Evolutionary conservation across 2,888 invertebrate species (phyloP).

Genomic region (Neria commutata): DNA sequence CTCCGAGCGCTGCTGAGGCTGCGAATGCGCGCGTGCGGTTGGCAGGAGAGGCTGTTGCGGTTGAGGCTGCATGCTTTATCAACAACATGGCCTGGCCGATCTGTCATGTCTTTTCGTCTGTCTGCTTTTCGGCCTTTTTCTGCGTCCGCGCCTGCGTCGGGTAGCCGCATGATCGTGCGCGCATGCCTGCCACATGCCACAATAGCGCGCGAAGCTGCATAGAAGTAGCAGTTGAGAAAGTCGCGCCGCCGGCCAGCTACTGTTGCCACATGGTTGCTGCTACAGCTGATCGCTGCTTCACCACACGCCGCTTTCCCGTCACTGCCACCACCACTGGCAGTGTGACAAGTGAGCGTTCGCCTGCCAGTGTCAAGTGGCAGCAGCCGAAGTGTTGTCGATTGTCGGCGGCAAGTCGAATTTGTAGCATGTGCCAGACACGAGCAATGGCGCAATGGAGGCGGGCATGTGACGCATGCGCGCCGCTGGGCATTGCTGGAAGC

Average conservation of each 20-base stretch:
- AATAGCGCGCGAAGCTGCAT: not conserved
- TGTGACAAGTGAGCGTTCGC: not conserved
- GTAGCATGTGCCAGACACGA: constrained; percentile 28
- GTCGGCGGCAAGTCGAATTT: constrained; percentile 14
- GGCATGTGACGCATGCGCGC: not conserved
- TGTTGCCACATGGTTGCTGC: not conserved
- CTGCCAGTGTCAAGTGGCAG: not conserved
- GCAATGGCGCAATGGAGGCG: constrained; percentile 1
- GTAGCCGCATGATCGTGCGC: too few relatives aligned
- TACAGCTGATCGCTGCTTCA: too few relatives aligned
- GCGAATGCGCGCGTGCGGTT: constrained; percentile 19
- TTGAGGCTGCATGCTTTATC: too few relatives aligned
- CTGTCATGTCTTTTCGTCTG: constrained; percentile 24
- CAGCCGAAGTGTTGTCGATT: not conserved
- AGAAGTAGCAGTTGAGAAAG: not conserved
- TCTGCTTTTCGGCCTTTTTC: too few relatives aligned
- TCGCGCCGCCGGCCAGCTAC: not conserved
- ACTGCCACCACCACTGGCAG: not conserved
- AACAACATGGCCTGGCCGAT: too few relatives aligned
- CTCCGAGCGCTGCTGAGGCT: constrained; percentile 29
- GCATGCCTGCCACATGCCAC: constrained; percentile 2
- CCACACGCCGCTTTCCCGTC: not conserved
- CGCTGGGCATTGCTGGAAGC: not conserved
- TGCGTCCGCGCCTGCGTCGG: constrained; percentile 20
- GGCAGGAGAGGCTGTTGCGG: constrained; percentile 25